Conservation (phyloP, 2,797 vertebrate genomes). For the Acanthopagrus latus region DNA sequence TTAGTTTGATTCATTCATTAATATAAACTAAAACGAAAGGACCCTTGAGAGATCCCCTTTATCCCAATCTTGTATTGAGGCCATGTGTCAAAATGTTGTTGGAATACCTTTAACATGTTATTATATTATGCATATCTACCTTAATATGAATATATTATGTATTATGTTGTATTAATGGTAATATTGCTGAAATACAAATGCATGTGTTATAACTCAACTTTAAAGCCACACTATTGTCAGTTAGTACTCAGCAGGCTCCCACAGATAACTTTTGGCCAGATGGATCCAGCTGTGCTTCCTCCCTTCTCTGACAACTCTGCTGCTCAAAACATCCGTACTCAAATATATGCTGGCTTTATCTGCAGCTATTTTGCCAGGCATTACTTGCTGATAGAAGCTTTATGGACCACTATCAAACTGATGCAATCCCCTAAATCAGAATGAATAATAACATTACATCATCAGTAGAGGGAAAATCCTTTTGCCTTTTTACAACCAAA, state of each 20-base stretch:
- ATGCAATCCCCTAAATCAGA: slow-evolving; percentile 6
- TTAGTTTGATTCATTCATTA: not conserved
- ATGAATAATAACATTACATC: slow-evolving; percentile 32
- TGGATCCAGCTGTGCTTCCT: not conserved
- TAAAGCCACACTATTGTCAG: not conserved
- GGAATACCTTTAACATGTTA: not conserved
- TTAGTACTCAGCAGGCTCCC: not conserved
- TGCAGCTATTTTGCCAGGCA: not conserved
- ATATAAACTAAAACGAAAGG: not conserved
- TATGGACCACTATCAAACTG: not conserved
- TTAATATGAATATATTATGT: too few relatives aligned
- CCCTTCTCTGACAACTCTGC: not conserved
- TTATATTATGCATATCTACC: too few relatives aligned
- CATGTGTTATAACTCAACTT: not conserved
- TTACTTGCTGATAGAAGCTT: not conserved
- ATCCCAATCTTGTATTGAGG: not conserved
- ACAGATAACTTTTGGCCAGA: not conserved
- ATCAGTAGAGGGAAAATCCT: slow-evolving; percentile 5
- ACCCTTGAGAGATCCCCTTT: too few relatives aligned
- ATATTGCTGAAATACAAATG: not conserved
- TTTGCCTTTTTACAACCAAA: not conserved
- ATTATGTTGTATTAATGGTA: not conserved
- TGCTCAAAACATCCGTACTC: not conserved
- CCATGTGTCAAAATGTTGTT: not conserved
- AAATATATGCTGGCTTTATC: not conserved